Evolutionary conservation across 2,888 invertebrate species (phyloP), one percentile per base, ranked within the genome.

Genomic region (Coremacera marginata): DNA sequence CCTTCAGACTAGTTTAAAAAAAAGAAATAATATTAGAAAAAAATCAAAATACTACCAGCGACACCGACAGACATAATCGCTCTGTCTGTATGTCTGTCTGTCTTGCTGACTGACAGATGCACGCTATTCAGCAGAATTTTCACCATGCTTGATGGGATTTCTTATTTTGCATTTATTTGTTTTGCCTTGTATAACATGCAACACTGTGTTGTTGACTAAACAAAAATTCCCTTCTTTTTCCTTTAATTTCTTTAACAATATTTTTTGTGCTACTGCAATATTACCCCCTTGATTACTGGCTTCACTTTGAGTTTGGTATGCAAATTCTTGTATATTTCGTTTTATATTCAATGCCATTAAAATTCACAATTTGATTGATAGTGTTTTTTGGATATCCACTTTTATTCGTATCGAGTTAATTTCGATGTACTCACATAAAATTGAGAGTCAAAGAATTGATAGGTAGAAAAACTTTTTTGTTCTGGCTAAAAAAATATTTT

Each of bases 81-180:
- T 37, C 34, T 11, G 60, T 16, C 71, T 60, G 57, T 34, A 60
- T 60, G 22, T 37, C 34, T 11, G 60, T 16, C 71, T 60, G 57
- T 34, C 71, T 60, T 3, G 16, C 9, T 31, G 70, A 52, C n/a
- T 16, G 70, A 52, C 55, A 57, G 57, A 52, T 51, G 16, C 72
- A 55, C 65, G 74, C 67, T 65, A 55, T 74, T 74, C 74, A 67
- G 3, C 55, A 31, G 74, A 74, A 74, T 55, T 67, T 74, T 62
- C 25, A 16, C 34, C 34, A 65, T 67, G 34, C 55, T 67, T 67
- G 27, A 67, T 55, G 49, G 52, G 34, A 67, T 65, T 74, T 55
- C 37, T 74, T 67, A 51, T 67, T 74, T 44, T 55, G 57, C 37
- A 57, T 65, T 65, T 52, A 49, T 65, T 52, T 27, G 25, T 63